Percentiles rank a stretch among this genome's conserved stretches.
phyloP scores from a whole-genome alignment of 1,140 invertebrate species.

The Drosophila pruinosa region DNA sequence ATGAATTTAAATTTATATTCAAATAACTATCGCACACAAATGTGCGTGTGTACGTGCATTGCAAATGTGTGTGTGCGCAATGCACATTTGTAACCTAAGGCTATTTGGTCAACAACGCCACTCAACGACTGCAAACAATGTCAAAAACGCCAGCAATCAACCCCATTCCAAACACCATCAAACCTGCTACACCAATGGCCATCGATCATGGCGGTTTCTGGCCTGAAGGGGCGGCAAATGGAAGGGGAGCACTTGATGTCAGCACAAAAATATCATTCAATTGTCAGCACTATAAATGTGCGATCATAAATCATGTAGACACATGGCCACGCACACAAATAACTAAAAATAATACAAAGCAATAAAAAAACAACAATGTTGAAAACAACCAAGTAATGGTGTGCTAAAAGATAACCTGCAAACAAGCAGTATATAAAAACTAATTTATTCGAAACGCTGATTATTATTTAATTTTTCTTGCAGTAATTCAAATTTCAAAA shows the following conservation, averaged over 20 bases:
- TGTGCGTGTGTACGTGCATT: neutral
- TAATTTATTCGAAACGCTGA: neutral
- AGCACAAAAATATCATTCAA: conserved; percentile 75
- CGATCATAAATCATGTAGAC: conserved; percentile 79
- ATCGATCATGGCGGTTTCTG: conserved; percentile 63
- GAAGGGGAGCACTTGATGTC: conserved; percentile 35
- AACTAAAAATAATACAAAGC: conserved; percentile 72
- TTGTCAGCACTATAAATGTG: conserved; percentile 81
- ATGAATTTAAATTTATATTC: conserved; percentile 32
- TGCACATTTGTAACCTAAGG: conserved; percentile 40
- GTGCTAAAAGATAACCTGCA: neutral
- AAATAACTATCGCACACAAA: conserved; percentile 17
- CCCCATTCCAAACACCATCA: neutral
- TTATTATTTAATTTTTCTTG: no score
- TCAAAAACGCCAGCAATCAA: conserved; percentile 68
- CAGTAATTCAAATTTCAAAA: no score
- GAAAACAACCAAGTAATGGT: neutral
- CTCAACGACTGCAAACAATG: conserved; percentile 51
- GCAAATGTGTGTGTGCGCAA: neutral
- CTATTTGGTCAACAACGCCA: conserved; percentile 20
- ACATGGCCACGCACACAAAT: conserved; percentile 47
- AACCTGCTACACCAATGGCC: conserved; percentile 18
- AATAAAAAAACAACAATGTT: conserved; percentile 44
- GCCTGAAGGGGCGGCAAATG: neutral
- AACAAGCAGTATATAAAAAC: neutral